A percentile compares a stretch with the other conserved stretches of the same genome.
Conservation (phyloP, 2,888 invertebrate genomes). For the Phrixothrix hirtus region DNA sequence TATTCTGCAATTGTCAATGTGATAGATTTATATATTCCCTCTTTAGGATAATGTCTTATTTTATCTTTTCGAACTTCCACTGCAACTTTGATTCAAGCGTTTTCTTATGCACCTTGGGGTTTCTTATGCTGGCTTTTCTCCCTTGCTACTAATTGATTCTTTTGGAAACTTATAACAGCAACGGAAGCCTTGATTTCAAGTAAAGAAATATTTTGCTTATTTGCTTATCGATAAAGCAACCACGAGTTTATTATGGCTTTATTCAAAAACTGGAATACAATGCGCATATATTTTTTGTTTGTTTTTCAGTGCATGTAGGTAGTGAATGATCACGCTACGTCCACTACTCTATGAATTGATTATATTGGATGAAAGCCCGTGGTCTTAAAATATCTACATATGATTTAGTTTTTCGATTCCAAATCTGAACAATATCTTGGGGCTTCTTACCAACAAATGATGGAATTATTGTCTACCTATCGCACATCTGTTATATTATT, state of each 20-base stretch:
- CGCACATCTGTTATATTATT: slow-evolving; percentile 23
- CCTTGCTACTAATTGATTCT: not conserved
- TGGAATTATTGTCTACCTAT: slow-evolving; percentile 26
- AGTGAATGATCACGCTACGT: not conserved
- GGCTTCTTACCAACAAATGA: slow-evolving; percentile 20
- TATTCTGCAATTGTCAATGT: not conserved
- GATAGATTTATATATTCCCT: not conserved
- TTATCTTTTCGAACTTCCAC: not conserved
- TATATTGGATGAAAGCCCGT: not conserved
- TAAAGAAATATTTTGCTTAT: not conserved
- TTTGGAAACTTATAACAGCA: not conserved
- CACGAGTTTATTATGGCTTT: not conserved
- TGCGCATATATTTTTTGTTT: not conserved
- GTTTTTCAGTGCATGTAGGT: not conserved
- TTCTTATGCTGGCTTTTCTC: no score
- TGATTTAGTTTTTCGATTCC: slow-evolving; percentile 25
- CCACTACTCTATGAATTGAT: no score
- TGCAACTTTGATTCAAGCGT: not conserved
- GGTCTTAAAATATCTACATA: not conserved
- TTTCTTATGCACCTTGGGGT: no score
- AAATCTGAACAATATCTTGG: slow-evolving; percentile 19
- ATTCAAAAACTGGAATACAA: not conserved
- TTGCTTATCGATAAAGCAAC: not conserved
- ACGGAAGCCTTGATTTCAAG: not conserved
- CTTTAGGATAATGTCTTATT: not conserved